Percentiles rank a stretch among this genome's conserved stretches.
Evolutionary conservation across 2,888 invertebrate genomes (phyloP).

Genomic region (Allophyes oxyacanthae): DNA sequence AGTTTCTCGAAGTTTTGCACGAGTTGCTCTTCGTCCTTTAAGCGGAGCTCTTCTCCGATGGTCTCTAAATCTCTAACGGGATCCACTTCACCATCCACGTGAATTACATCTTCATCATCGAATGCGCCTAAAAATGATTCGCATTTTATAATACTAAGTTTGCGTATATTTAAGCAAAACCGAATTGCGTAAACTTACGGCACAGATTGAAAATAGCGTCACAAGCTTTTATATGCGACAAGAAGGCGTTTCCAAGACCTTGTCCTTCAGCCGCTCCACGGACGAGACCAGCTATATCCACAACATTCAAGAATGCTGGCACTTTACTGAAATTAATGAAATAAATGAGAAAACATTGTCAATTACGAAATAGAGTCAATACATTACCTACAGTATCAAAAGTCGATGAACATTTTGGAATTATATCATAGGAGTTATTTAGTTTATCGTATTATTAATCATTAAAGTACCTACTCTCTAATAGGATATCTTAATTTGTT

Average conservation of each 20-base stretch:
- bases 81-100: constrained; percentile 99
- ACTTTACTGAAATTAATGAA: constrained; percentile 97
- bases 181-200: constrained; percentile 90
- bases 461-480: too few relatives aligned
- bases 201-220: constrained; percentile 99
- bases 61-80: constrained; percentile 99
- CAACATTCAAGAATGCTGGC: constrained; percentile 98
- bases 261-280: constrained; percentile 99
- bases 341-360: constrained; percentile 3
- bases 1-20: constrained; percentile 94
- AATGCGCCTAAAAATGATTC: constrained; percentile 93
- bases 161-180: background rate
- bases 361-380: background rate
- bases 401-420: too few relatives aligned
- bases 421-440: too few relatives aligned
- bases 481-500: too few relatives aligned
- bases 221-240: constrained; percentile 99
- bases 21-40: constrained; percentile 98
- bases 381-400: too few relatives aligned
- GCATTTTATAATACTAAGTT: background rate
- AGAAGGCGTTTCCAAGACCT: constrained; percentile 99
- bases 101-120: constrained; percentile 99
- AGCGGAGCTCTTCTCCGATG: constrained; percentile 97
- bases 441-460: too few relatives aligned
- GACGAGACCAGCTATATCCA: constrained; percentile 99